Percentiles rank a stretch among this genome's conserved stretches.
Evolutionary conservation across 2,888 invertebrate genomes (phyloP).

Genomic region (Cybosia mesomella): DNA sequence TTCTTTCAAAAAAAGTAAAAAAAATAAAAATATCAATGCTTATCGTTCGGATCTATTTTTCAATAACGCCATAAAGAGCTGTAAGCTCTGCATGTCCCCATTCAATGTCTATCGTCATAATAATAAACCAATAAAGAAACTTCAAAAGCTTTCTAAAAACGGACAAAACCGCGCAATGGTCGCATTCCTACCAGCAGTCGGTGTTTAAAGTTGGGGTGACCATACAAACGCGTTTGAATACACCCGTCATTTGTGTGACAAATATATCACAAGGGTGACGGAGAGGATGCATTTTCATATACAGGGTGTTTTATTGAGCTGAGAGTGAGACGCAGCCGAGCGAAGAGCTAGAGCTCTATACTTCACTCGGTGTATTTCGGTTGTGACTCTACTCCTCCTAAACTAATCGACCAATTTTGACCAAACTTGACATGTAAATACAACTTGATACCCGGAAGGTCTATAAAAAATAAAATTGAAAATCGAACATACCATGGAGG

Average conservation of each 20-base stretch:
- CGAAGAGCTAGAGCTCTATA: too few species aligned
- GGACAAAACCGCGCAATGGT: slow-evolving; percentile 14
- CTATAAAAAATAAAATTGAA: too few species aligned
- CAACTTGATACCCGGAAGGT: too few species aligned
- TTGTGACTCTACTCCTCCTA: too few species aligned
- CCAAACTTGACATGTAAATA: too few species aligned
- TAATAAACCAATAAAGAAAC: slow-evolving; percentile 22
- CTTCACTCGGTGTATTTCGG: too few species aligned
- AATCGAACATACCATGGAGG: too few species aligned
- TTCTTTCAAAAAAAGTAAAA: too few species aligned
- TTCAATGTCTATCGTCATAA: slow-evolving; percentile 1
- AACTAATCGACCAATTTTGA: too few species aligned
- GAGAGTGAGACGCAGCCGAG: too few species aligned
- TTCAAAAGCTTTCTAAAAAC: slow-evolving; percentile 12
- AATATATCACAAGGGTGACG: slow-evolving; percentile 25
- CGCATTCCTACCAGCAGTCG: neutral
- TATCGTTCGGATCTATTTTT: neutral
- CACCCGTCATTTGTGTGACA: slow-evolving; percentile 26
- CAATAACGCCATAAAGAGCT: neutral
- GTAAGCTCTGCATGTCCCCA: neutral
- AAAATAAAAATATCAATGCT: too few species aligned
- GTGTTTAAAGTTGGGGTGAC: slow-evolving; percentile 18
- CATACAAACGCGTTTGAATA: slow-evolving; percentile 23
- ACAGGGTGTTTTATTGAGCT: slow-evolving; percentile 21
- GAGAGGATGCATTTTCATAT: neutral